Percentiles rank a stretch among this genome's conserved stretches.
These are phyloP conservation scores for Brachionus rotundiformis DNA, from an alignment of 1,140 invertebrate genomes.

Conservation along the genomic window DNA sequence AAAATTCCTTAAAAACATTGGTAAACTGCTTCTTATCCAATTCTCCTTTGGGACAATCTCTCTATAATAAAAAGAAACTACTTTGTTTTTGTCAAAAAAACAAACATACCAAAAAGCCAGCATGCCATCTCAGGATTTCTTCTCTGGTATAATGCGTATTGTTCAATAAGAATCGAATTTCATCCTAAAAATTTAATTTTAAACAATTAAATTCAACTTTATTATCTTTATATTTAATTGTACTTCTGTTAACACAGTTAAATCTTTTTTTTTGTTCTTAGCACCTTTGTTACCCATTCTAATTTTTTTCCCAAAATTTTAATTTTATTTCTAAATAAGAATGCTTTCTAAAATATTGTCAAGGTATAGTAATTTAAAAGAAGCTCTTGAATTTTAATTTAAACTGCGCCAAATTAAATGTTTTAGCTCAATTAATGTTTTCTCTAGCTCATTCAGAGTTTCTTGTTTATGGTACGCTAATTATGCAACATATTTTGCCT, in stretches of 20 bases:
- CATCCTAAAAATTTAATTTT: conserved; percentile 20
- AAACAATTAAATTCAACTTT: neutral
- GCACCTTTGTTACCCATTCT: conserved; percentile 50
- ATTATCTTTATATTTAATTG: too few relatives aligned
- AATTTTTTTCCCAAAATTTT: conserved; percentile 2
- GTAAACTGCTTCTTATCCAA: conserved; percentile 51
- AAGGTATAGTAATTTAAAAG: conserved; percentile 1
- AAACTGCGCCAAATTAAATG: conserved; percentile 18
- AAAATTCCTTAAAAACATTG: conserved; percentile 51
- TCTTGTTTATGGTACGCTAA: conserved; percentile 24
- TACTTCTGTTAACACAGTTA: conserved; percentile 34
- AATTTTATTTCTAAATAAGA: neutral
- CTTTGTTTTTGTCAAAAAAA: neutral
- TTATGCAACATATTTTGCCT: neutral
- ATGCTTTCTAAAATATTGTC: neutral
- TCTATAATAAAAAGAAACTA: neutral
- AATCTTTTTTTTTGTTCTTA: conserved; percentile 43
- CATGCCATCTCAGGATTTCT: conserved; percentile 48
- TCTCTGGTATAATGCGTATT: conserved; percentile 50
- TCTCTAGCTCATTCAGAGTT: neutral
- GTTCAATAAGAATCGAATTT: conserved; percentile 30
- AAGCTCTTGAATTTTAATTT: conserved; percentile 11
- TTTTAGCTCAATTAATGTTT: neutral
- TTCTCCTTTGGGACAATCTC: conserved; percentile 50
- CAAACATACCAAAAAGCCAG: conserved; percentile 34